Evolutionary conservation across 1,140 invertebrate species (phyloP).

Genomic region (Drosophila sp.): DNA sequence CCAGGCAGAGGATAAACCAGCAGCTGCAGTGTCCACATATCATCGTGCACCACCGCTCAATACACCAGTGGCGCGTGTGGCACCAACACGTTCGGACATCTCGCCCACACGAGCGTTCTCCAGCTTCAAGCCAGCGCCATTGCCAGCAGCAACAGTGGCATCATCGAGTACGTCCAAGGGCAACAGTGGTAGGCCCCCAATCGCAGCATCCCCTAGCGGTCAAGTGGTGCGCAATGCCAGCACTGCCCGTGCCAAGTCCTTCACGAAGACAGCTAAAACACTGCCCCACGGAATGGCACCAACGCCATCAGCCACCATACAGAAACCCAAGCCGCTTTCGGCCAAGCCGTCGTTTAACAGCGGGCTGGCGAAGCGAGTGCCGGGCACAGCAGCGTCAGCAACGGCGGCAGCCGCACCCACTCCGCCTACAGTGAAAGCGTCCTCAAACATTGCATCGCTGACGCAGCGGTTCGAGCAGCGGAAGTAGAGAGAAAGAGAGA

Average conservation of each 20-base stretch:
- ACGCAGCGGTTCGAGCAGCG: constrained; percentile 75
- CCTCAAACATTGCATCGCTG: constrained; percentile 72
- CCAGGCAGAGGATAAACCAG: constrained; percentile 42
- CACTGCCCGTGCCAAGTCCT: constrained; percentile 63
- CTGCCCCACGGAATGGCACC: constrained; percentile 66
- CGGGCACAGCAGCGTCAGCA: constrained; percentile 30
- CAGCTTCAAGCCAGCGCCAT: constrained; percentile 76
- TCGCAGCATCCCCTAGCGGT: constrained; percentile 3
- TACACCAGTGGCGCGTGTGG: constrained; percentile 88
- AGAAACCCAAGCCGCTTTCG: constrained; percentile 80
- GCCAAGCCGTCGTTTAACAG: constrained; percentile 75
- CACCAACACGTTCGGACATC: constrained; percentile 87
- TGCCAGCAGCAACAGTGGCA: constrained; percentile 2
- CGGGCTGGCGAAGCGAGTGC: constrained; percentile 46
- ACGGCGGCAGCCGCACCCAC: constrained; percentile 54
- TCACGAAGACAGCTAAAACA: constrained; percentile 70
- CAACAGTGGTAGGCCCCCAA: constrained; percentile 11
- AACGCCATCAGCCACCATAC: constrained; percentile 75
- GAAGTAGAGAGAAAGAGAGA: constrained; percentile 49
- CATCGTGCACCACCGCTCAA: constrained; percentile 89
- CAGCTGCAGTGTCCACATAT: constrained; percentile 87
- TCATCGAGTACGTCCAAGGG: background rate
- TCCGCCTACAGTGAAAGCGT: constrained; percentile 70
- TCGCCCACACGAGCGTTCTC: constrained; percentile 75
- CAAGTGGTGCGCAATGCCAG: constrained; percentile 34